phyloP scores from a whole-genome alignment of 1,140 invertebrate species.

The Musca domestica region DNA sequence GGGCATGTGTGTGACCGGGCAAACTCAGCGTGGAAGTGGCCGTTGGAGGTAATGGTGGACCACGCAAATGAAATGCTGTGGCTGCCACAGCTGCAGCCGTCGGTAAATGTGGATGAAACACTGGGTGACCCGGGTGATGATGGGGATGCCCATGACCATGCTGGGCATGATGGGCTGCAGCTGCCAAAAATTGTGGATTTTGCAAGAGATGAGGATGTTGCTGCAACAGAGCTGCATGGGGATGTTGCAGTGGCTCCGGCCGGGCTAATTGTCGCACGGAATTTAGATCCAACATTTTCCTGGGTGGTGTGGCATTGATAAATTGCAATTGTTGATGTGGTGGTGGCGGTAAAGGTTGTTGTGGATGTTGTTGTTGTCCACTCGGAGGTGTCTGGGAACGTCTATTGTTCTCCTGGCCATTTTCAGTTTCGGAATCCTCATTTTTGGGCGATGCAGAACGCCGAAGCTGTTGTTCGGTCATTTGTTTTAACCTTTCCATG shows the following conservation, averaged over 20 bases:
- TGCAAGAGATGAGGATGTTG: conserved; percentile 49
- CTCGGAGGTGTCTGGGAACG: conserved; percentile 32
- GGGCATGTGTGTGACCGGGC: conserved; percentile 31
- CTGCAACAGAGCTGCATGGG: conserved; percentile 46
- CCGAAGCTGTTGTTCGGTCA: conserved; percentile 43
- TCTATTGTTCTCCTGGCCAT: conserved; percentile 34
- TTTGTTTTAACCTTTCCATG: conserved; percentile 49
- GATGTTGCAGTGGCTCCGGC: conserved; percentile 48
- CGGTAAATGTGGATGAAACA: conserved; percentile 28
- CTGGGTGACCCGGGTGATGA: conserved; percentile 30
- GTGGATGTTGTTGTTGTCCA: conserved; percentile 24
- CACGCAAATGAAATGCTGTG: conserved; percentile 32
- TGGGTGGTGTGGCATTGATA: conserved; percentile 32
- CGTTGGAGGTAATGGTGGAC: background rate
- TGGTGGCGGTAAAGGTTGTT: conserved; percentile 31
- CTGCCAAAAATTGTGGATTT: conserved; percentile 47
- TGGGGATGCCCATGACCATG: conserved; percentile 40
- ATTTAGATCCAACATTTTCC: conserved; percentile 39
- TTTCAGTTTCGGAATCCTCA: conserved; percentile 28
- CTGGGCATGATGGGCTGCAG: conserved; percentile 44
- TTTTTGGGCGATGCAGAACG: conserved; percentile 33
- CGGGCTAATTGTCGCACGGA: conserved; percentile 40
- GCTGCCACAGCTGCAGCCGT: conserved; percentile 5
- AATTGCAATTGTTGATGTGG: conserved; percentile 26
- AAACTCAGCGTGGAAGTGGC: conserved; percentile 21